These are phyloP conservation scores for Drosophila asahinai DNA, from an alignment of 1,140 invertebrate genomes.

Conservation along the genomic window DNA sequence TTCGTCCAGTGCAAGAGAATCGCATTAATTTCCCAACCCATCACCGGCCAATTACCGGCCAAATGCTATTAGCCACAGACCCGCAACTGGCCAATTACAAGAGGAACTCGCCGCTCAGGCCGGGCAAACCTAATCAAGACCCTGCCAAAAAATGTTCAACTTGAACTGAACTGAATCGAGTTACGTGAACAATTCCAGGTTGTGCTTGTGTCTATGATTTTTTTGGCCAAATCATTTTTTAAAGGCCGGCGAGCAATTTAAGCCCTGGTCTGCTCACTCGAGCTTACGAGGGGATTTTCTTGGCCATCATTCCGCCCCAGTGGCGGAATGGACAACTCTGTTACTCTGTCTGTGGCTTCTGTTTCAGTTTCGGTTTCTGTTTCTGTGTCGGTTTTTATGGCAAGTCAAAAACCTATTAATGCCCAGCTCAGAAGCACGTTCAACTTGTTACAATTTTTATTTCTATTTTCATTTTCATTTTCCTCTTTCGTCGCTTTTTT, in stretches of 20 bases:
- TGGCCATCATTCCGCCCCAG: constrained; percentile 36
- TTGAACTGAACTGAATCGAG: constrained; percentile 49
- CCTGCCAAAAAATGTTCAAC: constrained; percentile 41
- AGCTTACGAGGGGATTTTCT: constrained; percentile 45
- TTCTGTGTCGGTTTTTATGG: constrained; percentile 63
- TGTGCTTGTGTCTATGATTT: constrained; percentile 30
- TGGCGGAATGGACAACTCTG: constrained; percentile 40
- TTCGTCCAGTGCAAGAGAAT: constrained; percentile 48
- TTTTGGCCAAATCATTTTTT: constrained; percentile 68
- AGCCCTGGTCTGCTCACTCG: constrained; percentile 29
- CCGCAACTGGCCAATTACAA: constrained; percentile 62
- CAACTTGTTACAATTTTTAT: constrained; percentile 81
- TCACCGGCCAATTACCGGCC: constrained; percentile 52
- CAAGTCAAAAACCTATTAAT: constrained; percentile 83
- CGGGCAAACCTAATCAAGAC: constrained; percentile 55
- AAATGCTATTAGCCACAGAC: constrained; percentile 62
- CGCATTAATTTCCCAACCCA: constrained; percentile 49
- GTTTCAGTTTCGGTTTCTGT: constrained; percentile 43
- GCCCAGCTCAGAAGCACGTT: constrained; percentile 71
- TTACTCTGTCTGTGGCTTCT: constrained; percentile 24
- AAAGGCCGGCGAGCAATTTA: constrained; percentile 60
- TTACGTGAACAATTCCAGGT: constrained; percentile 38
- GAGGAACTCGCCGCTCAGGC: constrained; percentile 9
- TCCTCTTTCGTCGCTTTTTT: constrained; percentile 28
- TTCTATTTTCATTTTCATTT: constrained; percentile 55